phyloP scores from a whole-genome alignment of 2,888 invertebrate species.

The Abrostola tripartita region DNA sequence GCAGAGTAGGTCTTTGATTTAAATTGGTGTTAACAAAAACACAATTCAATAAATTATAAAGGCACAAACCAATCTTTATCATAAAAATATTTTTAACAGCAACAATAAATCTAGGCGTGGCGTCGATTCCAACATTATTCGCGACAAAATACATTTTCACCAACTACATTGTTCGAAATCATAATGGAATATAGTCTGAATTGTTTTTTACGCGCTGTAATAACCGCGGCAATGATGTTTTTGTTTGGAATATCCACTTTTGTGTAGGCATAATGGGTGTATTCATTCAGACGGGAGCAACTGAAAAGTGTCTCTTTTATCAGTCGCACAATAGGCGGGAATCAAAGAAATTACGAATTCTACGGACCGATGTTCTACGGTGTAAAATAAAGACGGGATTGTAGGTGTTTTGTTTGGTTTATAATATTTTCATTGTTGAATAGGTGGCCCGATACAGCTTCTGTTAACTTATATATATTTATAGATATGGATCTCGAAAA shows the following conservation, averaged over 20 bases:
- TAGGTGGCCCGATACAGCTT: slow-evolving; percentile 51
- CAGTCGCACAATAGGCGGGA: slow-evolving; percentile 82
- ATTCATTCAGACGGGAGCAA: slow-evolving; percentile 83
- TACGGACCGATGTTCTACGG: slow-evolving; percentile 81
- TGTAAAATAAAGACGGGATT: slow-evolving; percentile 72
- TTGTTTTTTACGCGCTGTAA: slow-evolving; percentile 79
- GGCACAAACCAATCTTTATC: slow-evolving; percentile 36
- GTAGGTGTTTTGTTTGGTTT: slow-evolving; percentile 62
- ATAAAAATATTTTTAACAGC: slow-evolving; percentile 45
- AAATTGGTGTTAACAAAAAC: slow-evolving; percentile 18
- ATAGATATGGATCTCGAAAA: slow-evolving; percentile 29
- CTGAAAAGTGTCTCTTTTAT: slow-evolving; percentile 87
- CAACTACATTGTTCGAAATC: slow-evolving; percentile 76
- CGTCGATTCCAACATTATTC: slow-evolving; percentile 66
- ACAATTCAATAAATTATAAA: slow-evolving; percentile 41
- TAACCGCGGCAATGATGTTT: slow-evolving; percentile 79
- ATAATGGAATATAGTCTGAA: slow-evolving; percentile 78
- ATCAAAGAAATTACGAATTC: slow-evolving; percentile 87
- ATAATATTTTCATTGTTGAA: slow-evolving; percentile 64
- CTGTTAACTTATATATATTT: slow-evolving; percentile 40
- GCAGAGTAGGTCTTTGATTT: neutral
- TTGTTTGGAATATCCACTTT: slow-evolving; percentile 85
- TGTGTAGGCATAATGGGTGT: slow-evolving; percentile 85
- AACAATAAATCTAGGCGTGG: slow-evolving; percentile 57
- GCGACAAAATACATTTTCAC: slow-evolving; percentile 71